Evolutionary conservation across 2,888 invertebrate species (phyloP), one percentile per base, ranked within the genome.

Genomic region (Ferdinandea cuprea): DNA sequence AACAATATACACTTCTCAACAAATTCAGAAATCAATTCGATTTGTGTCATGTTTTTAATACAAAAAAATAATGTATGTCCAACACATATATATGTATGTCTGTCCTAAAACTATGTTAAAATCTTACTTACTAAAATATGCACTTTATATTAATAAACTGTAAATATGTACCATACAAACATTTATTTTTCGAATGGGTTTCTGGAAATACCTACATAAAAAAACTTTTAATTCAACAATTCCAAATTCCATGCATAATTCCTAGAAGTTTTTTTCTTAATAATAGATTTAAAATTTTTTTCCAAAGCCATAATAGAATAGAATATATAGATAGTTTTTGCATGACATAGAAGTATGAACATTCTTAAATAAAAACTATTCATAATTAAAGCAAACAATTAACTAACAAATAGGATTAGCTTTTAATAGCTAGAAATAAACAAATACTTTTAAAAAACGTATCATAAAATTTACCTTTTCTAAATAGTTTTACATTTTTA

Each of bases 1-100:
- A n/a, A 48, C 9, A 50, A 2, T 6, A 5, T 50, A 28, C 15
- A 37, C n/a, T 3, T 25, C 5, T 25, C 7, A 63, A 25, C 13
- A 25, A 17, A 7, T 32, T 63, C 79, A 74, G 79, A 80, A 80
- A 80, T 74, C 79, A 69, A 50, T 80, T 80, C 73, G 79, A 74
- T 69, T 8, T 25, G 28, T 50, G 3, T 15, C 2, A 61, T 54
- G 37, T 35, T 35, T 28, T 19, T 9, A 48, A 0, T n/a, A 11
- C 35, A 2, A 32, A 35, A 48, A 32, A 32, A 32, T 8, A n/a
- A 35, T 21, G 32, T 54, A 15, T 28, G 17, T 69, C 46, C 15
- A 25, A 25, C 48, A 63, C 44, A 65, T 40, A n/a, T 37, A 37
- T 46, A 7, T 21, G 17, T 68, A 6, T 68, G 32, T 44, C 21